phyloP scores from a whole-genome alignment of 2,113 vertebrate species.

The Coptodon rendalli region DNA sequence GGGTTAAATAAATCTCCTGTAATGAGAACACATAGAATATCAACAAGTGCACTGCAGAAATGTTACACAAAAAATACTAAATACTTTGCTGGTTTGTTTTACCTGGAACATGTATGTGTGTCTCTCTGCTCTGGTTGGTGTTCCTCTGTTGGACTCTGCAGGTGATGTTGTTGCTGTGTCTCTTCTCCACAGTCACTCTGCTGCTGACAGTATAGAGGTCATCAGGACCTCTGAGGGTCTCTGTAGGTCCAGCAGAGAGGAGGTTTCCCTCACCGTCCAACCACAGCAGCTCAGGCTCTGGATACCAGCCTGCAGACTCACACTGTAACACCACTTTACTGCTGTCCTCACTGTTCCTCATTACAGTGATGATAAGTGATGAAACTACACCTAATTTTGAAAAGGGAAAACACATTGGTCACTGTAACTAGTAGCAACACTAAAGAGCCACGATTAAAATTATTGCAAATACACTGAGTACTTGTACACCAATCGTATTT shows the following conservation, averaged over 20 bases:
- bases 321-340: neutral
- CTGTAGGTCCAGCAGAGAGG: neutral
- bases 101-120: neutral
- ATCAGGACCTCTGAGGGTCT: neutral
- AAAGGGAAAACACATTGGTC: neutral
- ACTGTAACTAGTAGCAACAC: neutral
- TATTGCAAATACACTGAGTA: neutral
- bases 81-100: too few species aligned
- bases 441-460: fast-evolving
- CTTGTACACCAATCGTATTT: fast-evolving
- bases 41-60: neutral
- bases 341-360: neutral
- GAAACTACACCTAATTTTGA: neutral
- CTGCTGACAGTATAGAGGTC: neutral
- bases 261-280: neutral
- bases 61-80: neutral
- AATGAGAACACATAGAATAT: neutral
- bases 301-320: neutral
- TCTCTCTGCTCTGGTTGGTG: neutral
- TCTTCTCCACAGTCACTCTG: neutral
- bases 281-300: neutral
- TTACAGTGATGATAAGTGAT: neutral
- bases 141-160: neutral
- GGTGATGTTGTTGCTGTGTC: neutral
- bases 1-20: neutral